Evolutionary conservation across 2,113 vertebrate genomes (phyloP).

Genomic region (Rhipidura dahli): DNA sequence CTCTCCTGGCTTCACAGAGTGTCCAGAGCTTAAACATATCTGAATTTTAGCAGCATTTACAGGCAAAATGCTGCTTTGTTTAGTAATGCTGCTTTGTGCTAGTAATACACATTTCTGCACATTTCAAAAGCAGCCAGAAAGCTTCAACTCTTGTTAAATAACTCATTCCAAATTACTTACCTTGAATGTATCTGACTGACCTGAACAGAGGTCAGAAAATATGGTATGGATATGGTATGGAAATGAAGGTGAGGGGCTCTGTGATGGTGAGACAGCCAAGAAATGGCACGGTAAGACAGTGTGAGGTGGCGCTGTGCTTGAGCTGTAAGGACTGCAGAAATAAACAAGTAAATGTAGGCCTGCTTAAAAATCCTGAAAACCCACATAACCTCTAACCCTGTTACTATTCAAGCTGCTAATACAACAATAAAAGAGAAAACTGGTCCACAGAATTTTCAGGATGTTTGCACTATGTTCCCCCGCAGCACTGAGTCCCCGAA

Average conservation of each 20-base stretch:
- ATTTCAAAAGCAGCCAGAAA: slow-evolving; percentile 46
- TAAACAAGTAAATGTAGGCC: rapidly evolving
- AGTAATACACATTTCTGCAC: neutral
- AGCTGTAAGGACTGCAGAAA: neutral
- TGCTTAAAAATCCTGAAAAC: neutral
- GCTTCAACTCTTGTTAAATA: neutral
- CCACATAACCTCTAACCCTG: neutral
- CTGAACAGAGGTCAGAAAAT: neutral
- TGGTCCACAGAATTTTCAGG: neutral
- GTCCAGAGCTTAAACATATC: neutral
- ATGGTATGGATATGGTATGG: neutral
- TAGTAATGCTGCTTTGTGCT: neutral
- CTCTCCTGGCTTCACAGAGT: neutral
- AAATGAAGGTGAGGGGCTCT: neutral
- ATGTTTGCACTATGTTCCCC: neutral
- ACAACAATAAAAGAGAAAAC: neutral
- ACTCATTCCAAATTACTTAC: slow-evolving; percentile 2
- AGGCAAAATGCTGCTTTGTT: neutral
- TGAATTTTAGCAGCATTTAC: slow-evolving; percentile 20
- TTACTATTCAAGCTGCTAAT: neutral
- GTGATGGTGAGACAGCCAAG: neutral
- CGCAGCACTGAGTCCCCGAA: neutral
- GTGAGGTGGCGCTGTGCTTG: neutral
- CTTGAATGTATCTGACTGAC: neutral
- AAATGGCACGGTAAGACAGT: neutral